Percentiles rank a stretch among this genome's conserved stretches.
phyloP scores from a whole-genome alignment of 2,113 vertebrate species.

The Sminthopsis crassicaudata region DNA sequence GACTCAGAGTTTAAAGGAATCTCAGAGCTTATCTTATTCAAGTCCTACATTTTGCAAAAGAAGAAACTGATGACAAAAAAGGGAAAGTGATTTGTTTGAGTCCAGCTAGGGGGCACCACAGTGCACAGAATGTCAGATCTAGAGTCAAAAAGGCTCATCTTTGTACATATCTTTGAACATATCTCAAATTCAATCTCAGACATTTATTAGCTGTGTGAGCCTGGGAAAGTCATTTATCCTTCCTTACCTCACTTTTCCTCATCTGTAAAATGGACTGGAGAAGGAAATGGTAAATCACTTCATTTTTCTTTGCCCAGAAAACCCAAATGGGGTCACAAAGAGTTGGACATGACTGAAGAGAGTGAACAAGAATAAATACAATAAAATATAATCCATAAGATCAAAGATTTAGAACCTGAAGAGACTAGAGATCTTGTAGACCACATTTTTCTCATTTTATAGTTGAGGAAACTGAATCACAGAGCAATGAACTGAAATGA shows the following conservation, averaged over 20 bases:
- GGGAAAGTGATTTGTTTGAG: not conserved
- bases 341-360: not conserved
- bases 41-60: not conserved
- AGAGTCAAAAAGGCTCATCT: not conserved
- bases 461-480: not conserved
- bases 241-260: no score
- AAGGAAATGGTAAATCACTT: no score
- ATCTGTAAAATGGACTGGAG: no score
- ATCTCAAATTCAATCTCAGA: not conserved
- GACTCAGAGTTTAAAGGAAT: not conserved
- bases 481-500: not conserved
- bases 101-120: not conserved
- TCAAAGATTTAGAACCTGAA: not conserved
- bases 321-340: not conserved
- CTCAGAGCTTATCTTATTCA: not conserved
- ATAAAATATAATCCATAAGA: not conserved
- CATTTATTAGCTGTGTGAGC: not conserved
- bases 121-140: not conserved
- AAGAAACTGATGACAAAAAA: not conserved
- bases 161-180: no score
- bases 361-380: not conserved
- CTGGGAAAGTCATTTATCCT: no score
- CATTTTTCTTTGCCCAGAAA: not conserved
- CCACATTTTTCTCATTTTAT: not conserved
- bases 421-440: not conserved